These are phyloP conservation scores for Poeciliopsis infans DNA, from an alignment of 2,797 vertebrate species.

Conservation along the genomic window DNA sequence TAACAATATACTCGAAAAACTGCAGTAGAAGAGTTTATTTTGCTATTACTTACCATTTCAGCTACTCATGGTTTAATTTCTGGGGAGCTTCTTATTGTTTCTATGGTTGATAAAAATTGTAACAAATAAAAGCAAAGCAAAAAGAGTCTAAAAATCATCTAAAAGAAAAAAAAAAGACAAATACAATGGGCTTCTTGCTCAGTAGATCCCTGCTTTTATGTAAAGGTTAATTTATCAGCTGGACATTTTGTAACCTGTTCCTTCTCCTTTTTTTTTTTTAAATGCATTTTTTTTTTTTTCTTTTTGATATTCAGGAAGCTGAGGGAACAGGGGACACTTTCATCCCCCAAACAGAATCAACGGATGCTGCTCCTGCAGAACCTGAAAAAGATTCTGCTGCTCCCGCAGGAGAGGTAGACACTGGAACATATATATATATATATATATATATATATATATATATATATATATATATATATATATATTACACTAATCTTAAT, in stretches of 20 bases:
- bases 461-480: not conserved
- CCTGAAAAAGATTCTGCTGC: conserved; percentile 21
- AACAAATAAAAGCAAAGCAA: not conserved
- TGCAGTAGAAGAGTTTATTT: not conserved
- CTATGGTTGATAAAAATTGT: not conserved
- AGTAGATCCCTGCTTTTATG: not conserved
- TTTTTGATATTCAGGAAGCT: conserved; percentile 46
- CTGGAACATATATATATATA: conserved; percentile 33
- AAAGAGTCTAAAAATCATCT: not conserved
- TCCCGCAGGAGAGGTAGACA: conserved; percentile 42
- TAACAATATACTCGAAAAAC: not conserved
- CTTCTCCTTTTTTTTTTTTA: not conserved
- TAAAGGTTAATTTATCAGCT: not conserved
- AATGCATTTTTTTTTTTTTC: not conserved
- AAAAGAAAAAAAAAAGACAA: not conserved
- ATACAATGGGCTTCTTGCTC: not conserved
- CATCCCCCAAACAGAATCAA: conserved; percentile 29
- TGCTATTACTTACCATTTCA: not conserved
- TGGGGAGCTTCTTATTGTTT: not conserved
- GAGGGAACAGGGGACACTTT: conserved; percentile 30
- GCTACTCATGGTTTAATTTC: not conserved
- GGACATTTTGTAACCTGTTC: not conserved
- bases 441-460: not conserved
- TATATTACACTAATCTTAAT: not conserved
- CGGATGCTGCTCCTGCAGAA: conserved; percentile 22